Percentiles rank a stretch among this genome's conserved stretches.
These are phyloP conservation scores for Cyclargus thomasi DNA, from an alignment of 1,140 invertebrate species.

Conservation along the genomic window DNA sequence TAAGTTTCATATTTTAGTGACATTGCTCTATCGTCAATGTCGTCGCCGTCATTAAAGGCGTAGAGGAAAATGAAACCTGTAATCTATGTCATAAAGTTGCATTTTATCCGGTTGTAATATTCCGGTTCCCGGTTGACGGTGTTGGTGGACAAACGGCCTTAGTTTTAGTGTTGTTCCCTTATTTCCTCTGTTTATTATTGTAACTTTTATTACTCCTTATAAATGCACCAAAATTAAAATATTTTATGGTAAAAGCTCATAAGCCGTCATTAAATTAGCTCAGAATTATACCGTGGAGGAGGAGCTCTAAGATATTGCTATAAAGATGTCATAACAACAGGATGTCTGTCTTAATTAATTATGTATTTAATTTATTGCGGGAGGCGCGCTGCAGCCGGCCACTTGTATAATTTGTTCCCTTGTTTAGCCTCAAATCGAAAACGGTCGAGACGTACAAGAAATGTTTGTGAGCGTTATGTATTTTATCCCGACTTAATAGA, in stretches of 20 bases:
- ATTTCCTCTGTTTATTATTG: background rate
- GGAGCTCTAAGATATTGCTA: background rate
- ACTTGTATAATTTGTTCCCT: background rate
- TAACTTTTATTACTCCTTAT: background rate
- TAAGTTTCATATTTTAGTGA: no score
- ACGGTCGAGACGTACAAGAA: background rate
- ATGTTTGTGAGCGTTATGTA: no score
- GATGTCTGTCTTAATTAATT: background rate
- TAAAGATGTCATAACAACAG: constrained; percentile 1
- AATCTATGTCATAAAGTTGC: no score
- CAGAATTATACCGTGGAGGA: background rate
- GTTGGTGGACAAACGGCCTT: no score
- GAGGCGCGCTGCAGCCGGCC: background rate
- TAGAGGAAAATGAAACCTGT: no score
- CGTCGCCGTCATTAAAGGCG: no score
- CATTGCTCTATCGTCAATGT: no score
- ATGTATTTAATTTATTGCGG: background rate
- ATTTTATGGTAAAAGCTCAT: background rate
- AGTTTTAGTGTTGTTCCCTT: background rate
- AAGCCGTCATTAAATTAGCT: constrained; percentile 1
- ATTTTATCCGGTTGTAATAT: no score
- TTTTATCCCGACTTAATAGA: no score
- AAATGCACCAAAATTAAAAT: background rate
- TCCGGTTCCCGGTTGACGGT: no score
- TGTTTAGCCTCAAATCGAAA: background rate